Evolutionary conservation across 2,888 invertebrate genomes (phyloP).

Genomic region (Agonum fuliginosum): DNA sequence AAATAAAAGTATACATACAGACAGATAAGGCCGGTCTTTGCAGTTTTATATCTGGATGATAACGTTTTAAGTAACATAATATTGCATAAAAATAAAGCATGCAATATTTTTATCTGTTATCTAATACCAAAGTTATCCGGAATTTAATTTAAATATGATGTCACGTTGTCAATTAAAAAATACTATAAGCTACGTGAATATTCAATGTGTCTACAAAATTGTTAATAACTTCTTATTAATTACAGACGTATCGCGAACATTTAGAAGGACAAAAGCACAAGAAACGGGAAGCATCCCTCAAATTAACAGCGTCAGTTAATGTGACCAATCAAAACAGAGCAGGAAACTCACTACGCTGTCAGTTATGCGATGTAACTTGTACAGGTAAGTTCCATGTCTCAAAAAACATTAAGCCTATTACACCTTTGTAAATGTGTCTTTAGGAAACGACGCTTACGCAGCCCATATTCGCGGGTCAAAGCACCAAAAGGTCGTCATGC

Average conservation of each 20-base stretch:
- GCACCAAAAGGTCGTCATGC: constrained; percentile 97
- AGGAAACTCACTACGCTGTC: constrained; percentile 89
- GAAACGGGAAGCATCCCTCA: constrained; percentile 94
- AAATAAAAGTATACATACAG: too few relatives aligned
- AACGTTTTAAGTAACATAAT: too few relatives aligned
- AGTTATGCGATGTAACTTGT: constrained; percentile 98
- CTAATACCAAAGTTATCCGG: too few relatives aligned
- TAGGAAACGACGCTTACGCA: constrained; percentile 98
- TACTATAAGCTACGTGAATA: too few relatives aligned
- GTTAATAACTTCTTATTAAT: constrained; percentile 9
- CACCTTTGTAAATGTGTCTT: constrained; percentile 13
- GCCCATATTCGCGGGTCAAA: constrained; percentile 98
- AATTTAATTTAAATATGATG: too few relatives aligned
- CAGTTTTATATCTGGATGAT: too few relatives aligned
- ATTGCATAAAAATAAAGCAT: too few relatives aligned
- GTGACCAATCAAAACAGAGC: constrained; percentile 79
- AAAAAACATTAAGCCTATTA: constrained; percentile 43
- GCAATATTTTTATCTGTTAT: too few relatives aligned
- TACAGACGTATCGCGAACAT: constrained; percentile 93
- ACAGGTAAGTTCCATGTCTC: constrained; percentile 78
- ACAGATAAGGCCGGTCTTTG: too few relatives aligned
- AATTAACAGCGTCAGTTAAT: constrained; percentile 80
- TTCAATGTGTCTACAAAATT: too few relatives aligned
- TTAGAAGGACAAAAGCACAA: constrained; percentile 99
- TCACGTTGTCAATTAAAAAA: too few relatives aligned